Conservation (phyloP, 2,113 vertebrate species). For the Callithrix jacchus region DNA sequence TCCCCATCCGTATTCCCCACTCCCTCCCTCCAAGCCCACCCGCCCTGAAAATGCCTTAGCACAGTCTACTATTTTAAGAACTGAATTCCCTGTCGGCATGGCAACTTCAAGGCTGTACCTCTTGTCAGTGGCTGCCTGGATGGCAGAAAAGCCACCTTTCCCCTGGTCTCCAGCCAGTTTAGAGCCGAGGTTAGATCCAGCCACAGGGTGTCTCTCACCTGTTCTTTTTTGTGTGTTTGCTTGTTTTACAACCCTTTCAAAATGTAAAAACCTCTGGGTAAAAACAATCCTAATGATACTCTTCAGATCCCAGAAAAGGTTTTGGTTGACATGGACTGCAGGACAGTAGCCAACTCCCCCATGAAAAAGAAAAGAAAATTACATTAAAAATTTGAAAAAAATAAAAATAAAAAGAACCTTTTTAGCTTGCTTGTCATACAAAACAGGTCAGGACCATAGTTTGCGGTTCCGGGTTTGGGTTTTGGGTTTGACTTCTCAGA, state of each 20-base stretch:
- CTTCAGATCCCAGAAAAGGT: background rate
- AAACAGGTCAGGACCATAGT: background rate
- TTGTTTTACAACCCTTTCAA: background rate
- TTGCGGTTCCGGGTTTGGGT: background rate
- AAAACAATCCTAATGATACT: background rate
- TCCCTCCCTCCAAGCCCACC: conserved; percentile 48
- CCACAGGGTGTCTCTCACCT: background rate
- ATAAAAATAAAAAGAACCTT: background rate
- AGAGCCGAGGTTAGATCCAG: background rate
- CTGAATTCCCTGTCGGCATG: conserved; percentile 84
- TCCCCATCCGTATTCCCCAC: conserved; percentile 12
- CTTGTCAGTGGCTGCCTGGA: conserved; percentile 73
- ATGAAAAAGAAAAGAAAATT: background rate
- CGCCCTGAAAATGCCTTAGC: conserved; percentile 68
- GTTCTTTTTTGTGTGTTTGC: background rate
- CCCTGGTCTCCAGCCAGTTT: background rate
- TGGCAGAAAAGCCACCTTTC: conserved; percentile 64
- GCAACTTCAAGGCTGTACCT: conserved; percentile 82
- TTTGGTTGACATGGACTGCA: background rate
- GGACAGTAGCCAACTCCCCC: background rate
- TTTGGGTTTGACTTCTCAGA: background rate
- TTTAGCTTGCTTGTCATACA: background rate
- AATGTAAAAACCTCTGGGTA: background rate
- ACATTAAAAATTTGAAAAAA: background rate
- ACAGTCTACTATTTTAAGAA: conserved; percentile 83